These are phyloP conservation scores for Chrysolina oricalcia DNA, from an alignment of 2,888 invertebrate genomes.

Conservation along the genomic window DNA sequence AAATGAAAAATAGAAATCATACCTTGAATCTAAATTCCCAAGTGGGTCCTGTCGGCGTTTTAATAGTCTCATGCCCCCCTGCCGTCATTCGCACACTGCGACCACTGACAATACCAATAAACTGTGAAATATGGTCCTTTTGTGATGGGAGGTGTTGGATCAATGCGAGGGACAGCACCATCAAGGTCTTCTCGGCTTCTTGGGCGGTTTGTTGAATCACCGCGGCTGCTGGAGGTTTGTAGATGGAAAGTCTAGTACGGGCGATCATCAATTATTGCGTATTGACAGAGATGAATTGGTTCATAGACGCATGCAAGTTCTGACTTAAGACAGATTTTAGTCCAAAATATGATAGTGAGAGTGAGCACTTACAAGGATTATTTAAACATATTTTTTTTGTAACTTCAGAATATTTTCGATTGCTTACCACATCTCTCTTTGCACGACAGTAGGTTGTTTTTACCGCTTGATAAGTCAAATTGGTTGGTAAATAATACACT, in stretches of 20 bases:
- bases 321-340: neutral
- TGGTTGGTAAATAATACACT: too few species aligned
- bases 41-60: slow-evolving; percentile 13
- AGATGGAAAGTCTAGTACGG: slow-evolving; percentile 36
- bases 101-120: slow-evolving; percentile 62
- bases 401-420: too few species aligned
- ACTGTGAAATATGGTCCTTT: slow-evolving; percentile 64
- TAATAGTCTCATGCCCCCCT: slow-evolving; percentile 23
- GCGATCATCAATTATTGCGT: slow-evolving; percentile 29
- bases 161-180: slow-evolving; percentile 49
- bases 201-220: slow-evolving; percentile 54
- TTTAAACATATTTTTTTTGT: too few species aligned
- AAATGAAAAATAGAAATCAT: slow-evolving; percentile 10
- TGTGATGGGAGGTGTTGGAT: slow-evolving; percentile 56
- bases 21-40: slow-evolving; percentile 10
- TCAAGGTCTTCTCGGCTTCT: slow-evolving; percentile 55
- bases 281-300: slow-evolving; percentile 15
- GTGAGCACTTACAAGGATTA: neutral
- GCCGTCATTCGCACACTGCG: slow-evolving; percentile 61
- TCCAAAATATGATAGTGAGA: neutral
- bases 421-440: too few species aligned
- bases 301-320: neutral
- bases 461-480: too few species aligned
- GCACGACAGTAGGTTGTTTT: too few species aligned
- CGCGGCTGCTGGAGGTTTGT: slow-evolving; percentile 38